Percentiles rank a stretch among this genome's conserved stretches.
Evolutionary conservation across 2,888 invertebrate genomes (phyloP).

Genomic region (Lepidocyrtinus sp.): DNA sequence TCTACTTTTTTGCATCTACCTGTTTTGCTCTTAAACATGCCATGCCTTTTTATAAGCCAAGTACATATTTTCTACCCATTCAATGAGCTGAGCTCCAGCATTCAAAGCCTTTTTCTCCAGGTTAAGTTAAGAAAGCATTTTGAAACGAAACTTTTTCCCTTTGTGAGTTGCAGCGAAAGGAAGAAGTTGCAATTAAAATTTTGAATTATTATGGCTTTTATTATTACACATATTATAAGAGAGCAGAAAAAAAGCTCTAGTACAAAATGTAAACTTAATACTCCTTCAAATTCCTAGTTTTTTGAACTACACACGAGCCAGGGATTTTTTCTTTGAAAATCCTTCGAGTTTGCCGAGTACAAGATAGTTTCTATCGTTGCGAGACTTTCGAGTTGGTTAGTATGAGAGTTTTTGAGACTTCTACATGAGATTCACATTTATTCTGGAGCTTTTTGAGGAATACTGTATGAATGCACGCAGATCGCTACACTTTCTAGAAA

Average conservation of each 20-base stretch:
- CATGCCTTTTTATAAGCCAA: too few species aligned
- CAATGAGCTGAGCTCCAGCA: neutral
- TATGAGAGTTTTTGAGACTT: slow-evolving; percentile 45
- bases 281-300: neutral
- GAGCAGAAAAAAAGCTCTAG: neutral
- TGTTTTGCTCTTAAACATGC: too few species aligned
- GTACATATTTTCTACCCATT: too few species aligned
- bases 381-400: neutral
- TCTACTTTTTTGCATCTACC: slow-evolving; percentile 26
- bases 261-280: slow-evolving; percentile 24
- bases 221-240: slow-evolving; percentile 49
- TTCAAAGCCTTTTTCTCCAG: slow-evolving; percentile 5
- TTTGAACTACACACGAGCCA: neutral
- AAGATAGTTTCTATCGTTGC: too few species aligned
- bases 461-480: slow-evolving; percentile 1
- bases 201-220: slow-evolving; percentile 48
- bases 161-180: slow-evolving; percentile 10
- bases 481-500: slow-evolving; percentile 11
- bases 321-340: slow-evolving; percentile 1
- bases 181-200: slow-evolving; percentile 53
- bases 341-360: neutral
- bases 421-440: slow-evolving; percentile 51
- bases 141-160: slow-evolving; percentile 27
- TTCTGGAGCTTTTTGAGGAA: slow-evolving; percentile 24
- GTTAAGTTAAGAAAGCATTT: neutral